Conservation (phyloP, 2,113 vertebrate genomes). For the Rhabdornis inornatus region DNA sequence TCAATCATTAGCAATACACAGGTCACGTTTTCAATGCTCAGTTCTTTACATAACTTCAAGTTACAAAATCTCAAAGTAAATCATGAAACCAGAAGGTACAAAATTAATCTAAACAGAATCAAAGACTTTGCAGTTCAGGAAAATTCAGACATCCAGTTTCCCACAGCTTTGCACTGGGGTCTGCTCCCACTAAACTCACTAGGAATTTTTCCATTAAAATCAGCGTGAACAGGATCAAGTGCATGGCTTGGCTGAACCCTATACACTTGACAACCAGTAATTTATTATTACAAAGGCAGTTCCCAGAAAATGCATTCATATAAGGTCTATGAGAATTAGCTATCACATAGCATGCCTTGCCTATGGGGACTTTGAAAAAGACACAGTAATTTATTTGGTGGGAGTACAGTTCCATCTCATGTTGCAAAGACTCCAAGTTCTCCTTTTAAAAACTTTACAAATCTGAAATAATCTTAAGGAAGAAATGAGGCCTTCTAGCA, state of each 20-base stretch:
- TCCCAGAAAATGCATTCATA: not conserved
- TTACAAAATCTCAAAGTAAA: not conserved
- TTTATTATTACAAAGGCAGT: constrained; percentile 35
- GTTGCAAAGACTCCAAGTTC: not conserved
- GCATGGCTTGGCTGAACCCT: constrained; percentile 4
- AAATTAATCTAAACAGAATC: not conserved
- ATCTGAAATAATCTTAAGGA: not conserved
- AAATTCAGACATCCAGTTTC: not conserved
- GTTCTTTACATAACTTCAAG: not conserved
- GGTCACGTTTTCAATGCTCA: not conserved
- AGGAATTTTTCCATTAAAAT: constrained; percentile 12
- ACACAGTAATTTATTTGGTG: constrained; percentile 20
- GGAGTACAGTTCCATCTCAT: not conserved
- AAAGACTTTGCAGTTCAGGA: not conserved
- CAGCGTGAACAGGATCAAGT: not conserved
- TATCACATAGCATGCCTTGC: not conserved
- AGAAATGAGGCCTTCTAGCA: not conserved
- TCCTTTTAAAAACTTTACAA: not conserved
- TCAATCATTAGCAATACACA: not conserved
- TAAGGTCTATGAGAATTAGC: constrained; percentile 11
- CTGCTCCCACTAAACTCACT: not conserved
- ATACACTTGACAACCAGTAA: constrained; percentile 1
- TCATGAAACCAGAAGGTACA: not conserved
- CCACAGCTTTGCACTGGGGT: not conserved
- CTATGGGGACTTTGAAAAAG: not conserved